Base-by-base conservation (phyloP, 2,888 invertebrate genomes). In the Drosophila lutescens region DNA sequence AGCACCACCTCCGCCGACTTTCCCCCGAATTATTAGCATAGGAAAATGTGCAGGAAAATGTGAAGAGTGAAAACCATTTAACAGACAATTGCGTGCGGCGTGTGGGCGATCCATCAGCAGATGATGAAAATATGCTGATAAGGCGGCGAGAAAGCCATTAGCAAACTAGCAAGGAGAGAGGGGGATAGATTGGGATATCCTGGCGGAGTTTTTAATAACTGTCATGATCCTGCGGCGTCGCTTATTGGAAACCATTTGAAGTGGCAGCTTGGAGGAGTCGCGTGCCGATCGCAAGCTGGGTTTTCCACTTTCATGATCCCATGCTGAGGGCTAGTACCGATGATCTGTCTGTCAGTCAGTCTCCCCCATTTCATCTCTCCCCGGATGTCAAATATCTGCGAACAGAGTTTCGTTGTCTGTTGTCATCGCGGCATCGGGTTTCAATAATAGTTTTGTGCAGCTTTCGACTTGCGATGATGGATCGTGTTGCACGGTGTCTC, bases 391-490 rank as follows among this genome's bases (percentile, higher is more conserved):
- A 41, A 57, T 51, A 47, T 32, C 47, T 15, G 47, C 41, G 47
- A 50, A 54, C 15, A 2, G 38, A 32, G 54, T 70, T 70, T 53
- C 7, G 54, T 68, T 84, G 76, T 83, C 76, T 84, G 68, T 88
- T 88, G 88, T 83, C 85, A 88, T 86, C 88, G 88, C 71, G 74
- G 88, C 79, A 74, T 86, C 89, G 71, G 72, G 75, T 86, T 89
- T 86, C 86, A 80, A 76, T 77, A 86, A 77, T 89, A 85, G 85
- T 88, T 76, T 76, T 54, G 57, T 75, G 76, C 79, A 85, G 86
- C 85, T 85, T 85, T 89, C 80, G 78, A 78, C 68, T 76, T 56
- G 60, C 36, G 69, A 76, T 88, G 86, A 86, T 89, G 80, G 88
- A 86, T 86, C 89, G 74, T 77, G 77, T 86, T 86, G 86, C 86